Conservation (phyloP, 2,113 vertebrate genomes). For the Pithys albifrons region DNA sequence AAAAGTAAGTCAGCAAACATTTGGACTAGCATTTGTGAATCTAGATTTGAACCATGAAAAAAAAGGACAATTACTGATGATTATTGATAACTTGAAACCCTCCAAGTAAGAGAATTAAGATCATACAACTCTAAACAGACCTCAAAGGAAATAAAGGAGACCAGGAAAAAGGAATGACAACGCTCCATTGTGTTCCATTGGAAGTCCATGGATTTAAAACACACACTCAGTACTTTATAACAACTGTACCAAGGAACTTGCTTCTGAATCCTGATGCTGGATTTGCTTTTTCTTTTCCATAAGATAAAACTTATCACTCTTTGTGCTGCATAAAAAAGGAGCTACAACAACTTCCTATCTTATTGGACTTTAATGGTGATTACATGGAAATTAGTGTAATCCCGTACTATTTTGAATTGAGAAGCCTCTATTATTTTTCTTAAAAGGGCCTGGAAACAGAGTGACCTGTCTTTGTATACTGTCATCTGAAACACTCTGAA, state of each 20-base stretch:
- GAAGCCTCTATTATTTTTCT: background rate
- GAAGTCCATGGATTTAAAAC: background rate
- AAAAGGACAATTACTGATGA: background rate
- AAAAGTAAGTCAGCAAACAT: background rate
- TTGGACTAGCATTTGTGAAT: background rate
- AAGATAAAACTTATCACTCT: background rate
- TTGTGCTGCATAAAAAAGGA: rapidly evolving
- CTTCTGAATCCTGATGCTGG: background rate
- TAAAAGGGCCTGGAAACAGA: background rate
- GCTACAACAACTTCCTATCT: background rate
- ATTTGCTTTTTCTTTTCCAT: background rate
- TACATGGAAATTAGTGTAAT: background rate
- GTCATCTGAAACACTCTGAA: background rate
- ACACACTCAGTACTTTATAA: background rate
- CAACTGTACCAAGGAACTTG: background rate
- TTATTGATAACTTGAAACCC: background rate
- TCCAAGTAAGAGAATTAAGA: background rate
- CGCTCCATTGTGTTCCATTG: background rate
- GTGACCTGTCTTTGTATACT: background rate
- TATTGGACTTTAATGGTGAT: background rate
- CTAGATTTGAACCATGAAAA: background rate
- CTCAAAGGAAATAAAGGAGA: background rate
- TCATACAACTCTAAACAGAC: background rate
- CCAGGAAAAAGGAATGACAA: background rate
- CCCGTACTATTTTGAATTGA: background rate